phyloP scores from a whole-genome alignment of 2,797 vertebrate species.

The Cheirogaleus major region DNA sequence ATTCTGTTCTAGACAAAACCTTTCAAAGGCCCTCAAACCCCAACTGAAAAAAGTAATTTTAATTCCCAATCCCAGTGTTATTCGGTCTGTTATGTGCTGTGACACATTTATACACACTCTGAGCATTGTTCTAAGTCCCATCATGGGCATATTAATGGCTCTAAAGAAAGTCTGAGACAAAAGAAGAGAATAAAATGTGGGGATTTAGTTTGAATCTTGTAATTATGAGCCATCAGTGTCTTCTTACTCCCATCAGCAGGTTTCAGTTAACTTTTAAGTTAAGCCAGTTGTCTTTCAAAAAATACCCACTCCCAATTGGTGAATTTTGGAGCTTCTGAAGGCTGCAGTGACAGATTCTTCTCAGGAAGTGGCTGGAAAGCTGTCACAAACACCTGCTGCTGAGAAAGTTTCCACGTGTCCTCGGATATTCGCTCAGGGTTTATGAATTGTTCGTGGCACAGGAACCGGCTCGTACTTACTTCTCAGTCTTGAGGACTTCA shows the following conservation, averaged over 20 bases:
- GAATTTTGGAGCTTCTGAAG: background rate
- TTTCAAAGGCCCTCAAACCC: background rate
- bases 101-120: background rate
- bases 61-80: background rate
- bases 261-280: constrained; percentile 55
- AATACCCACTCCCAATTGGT: background rate
- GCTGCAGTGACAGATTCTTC: background rate
- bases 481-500: background rate
- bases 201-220: background rate
- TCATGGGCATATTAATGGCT: background rate
- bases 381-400: background rate
- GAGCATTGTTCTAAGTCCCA: background rate
- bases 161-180: constrained; percentile 33
- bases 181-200: background rate
- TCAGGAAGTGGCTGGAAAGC: background rate
- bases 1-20: constrained; percentile 22
- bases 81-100: background rate
- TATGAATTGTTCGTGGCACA: background rate
- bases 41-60: constrained; percentile 32
- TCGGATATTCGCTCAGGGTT: background rate
- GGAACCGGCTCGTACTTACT: background rate
- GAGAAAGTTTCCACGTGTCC: background rate
- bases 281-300: constrained; percentile 35
- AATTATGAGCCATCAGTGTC: background rate
- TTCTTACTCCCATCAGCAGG: background rate